These are phyloP conservation scores for Prinia subflava DNA, from an alignment of 2,113 vertebrate genomes.

Conservation along the genomic window DNA sequence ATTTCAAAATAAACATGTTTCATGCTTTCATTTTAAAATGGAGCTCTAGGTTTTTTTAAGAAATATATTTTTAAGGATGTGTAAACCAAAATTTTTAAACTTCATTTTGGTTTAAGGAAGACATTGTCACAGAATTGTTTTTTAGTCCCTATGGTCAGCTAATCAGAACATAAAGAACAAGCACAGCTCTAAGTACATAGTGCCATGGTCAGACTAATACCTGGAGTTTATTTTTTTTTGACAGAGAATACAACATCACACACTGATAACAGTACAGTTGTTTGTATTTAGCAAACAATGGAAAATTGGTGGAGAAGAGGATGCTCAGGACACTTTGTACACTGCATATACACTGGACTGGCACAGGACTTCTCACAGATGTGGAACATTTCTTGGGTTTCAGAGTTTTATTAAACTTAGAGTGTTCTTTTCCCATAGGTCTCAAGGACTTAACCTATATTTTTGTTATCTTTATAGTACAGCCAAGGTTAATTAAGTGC, in stretches of 20 bases:
- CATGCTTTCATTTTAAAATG: neutral
- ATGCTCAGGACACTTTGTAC: neutral
- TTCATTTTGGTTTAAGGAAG: neutral
- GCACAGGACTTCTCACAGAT: neutral
- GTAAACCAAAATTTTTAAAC: neutral
- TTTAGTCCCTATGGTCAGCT: neutral
- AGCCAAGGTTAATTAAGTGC: constrained; percentile 32
- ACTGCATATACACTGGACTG: neutral
- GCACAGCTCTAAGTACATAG: neutral
- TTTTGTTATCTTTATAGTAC: constrained; percentile 40
- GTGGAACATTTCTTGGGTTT: neutral
- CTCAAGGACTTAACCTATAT: constrained; percentile 17
- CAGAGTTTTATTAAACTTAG: neutral
- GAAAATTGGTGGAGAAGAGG: neutral
- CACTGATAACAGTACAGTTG: neutral
- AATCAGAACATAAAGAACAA: neutral
- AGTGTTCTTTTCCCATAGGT: neutral
- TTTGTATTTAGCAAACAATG: neutral
- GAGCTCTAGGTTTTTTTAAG: neutral
- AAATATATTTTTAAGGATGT: neutral
- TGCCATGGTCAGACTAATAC: neutral
- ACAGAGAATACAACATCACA: neutral
- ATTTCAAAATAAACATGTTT: neutral
- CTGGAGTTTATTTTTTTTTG: neutral
- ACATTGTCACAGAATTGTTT: neutral